Percentiles rank a stretch among this genome's conserved stretches.
These are phyloP conservation scores for Lycaena phlaeas DNA, from an alignment of 2,888 invertebrate genomes.

Conservation along the genomic window DNA sequence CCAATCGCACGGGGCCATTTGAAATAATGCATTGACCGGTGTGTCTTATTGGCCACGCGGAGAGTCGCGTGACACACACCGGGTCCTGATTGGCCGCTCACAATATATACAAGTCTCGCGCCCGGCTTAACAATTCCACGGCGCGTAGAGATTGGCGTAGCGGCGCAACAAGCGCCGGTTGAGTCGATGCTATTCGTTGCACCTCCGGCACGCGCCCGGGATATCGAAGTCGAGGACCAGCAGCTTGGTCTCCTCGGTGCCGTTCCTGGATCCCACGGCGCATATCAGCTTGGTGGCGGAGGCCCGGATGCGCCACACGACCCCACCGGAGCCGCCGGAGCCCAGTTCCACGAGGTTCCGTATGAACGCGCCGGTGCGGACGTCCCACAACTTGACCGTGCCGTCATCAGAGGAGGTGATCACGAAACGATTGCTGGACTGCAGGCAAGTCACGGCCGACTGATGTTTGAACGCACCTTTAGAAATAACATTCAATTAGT, in stretches of 20 bases:
- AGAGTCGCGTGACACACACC: too few species aligned
- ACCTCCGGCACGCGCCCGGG: conserved; percentile 77
- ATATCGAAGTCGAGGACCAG: conserved; percentile 98
- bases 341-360: conserved; percentile 94
- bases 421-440: conserved; percentile 97
- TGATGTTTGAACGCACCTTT: conserved; percentile 97
- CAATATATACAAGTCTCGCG: conserved; percentile 7
- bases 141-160: conserved; percentile 58
- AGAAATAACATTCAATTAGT: too few species aligned
- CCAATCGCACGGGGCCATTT: not conserved
- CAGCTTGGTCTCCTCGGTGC: conserved; percentile 98
- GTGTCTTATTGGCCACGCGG: not conserved
- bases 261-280: conserved; percentile 98
- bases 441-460: conserved; percentile 98
- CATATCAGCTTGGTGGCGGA: conserved; percentile 97
- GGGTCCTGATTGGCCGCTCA: too few species aligned
- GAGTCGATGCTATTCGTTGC: conserved; percentile 66
- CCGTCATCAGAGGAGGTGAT: conserved; percentile 99
- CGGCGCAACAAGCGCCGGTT: conserved; percentile 62
- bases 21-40: not conserved
- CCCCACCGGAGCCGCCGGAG: conserved; percentile 97
- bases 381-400: conserved; percentile 99
- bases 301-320: conserved; percentile 97
- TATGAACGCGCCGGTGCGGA: conserved; percentile 96
- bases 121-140: conserved; percentile 49